A percentile compares a stretch with the other conserved stretches of the same genome.
These are phyloP conservation scores for Lasioglossum morio DNA, from an alignment of 2,888 invertebrate genomes.

Conservation along the genomic window DNA sequence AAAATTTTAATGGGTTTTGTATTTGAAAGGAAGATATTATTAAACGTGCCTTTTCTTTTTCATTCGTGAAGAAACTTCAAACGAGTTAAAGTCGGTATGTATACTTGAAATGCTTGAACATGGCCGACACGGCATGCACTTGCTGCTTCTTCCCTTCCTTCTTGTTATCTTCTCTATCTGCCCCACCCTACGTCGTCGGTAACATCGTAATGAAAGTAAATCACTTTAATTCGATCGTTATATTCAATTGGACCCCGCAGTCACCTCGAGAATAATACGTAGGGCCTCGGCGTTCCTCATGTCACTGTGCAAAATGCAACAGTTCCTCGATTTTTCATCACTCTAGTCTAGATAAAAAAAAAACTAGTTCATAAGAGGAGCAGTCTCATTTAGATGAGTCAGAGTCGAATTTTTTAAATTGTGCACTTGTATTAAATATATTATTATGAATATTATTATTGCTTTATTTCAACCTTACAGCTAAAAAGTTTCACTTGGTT, in stretches of 20 bases:
- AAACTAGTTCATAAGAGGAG: background rate
- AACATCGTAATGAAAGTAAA: conserved; percentile 57
- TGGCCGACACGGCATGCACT: background rate
- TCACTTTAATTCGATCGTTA: conserved; percentile 50
- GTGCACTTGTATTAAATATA: too few relatives aligned
- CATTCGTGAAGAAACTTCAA: background rate
- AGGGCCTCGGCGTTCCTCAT: background rate
- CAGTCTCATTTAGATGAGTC: too few relatives aligned
- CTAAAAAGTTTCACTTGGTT: too few relatives aligned
- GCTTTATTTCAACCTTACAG: too few relatives aligned
- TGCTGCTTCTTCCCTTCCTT: background rate
- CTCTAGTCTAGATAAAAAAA: too few relatives aligned
- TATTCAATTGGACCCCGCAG: conserved; percentile 44
- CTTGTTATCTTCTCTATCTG: conserved; percentile 29
- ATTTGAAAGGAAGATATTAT: too few relatives aligned
- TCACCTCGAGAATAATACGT: conserved; percentile 1
- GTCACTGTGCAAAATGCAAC: background rate
- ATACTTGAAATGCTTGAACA: background rate
- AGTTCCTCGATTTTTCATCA: background rate
- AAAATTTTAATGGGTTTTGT: background rate
- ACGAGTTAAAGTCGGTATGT: background rate
- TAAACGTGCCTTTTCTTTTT: background rate
- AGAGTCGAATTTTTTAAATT: too few relatives aligned
- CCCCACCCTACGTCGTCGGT: background rate
- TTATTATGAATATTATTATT: too few relatives aligned